Evolutionary conservation across 1,140 invertebrate genomes (phyloP).

Genomic region (Batillaria attramentaria): DNA sequence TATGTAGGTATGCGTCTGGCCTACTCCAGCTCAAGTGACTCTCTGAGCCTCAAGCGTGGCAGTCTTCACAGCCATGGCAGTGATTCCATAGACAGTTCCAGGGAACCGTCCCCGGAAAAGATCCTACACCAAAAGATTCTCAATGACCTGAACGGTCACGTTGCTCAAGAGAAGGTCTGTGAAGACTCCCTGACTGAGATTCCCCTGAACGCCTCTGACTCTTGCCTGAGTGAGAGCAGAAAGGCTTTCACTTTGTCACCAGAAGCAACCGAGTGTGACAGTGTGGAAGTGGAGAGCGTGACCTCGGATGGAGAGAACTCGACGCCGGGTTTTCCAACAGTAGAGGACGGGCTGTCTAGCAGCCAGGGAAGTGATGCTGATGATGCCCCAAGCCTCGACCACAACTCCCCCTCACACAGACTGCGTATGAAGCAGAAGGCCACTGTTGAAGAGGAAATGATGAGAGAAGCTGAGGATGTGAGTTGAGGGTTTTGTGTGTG

Average conservation of each 20-base stretch:
- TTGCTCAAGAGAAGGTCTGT: constrained; percentile 53
- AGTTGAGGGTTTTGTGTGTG: constrained; percentile 15
- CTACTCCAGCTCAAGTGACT: constrained; percentile 67
- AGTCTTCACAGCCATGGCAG: constrained; percentile 46
- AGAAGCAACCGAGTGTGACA: constrained; percentile 96
- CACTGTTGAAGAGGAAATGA: constrained; percentile 56
- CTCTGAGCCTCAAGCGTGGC: constrained; percentile 48
- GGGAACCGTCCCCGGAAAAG: constrained; percentile 61
- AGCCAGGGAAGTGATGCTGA: constrained; percentile 94
- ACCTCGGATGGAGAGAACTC: constrained; percentile 72
- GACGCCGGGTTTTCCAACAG: constrained; percentile 87
- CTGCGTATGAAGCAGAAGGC: constrained; percentile 61
- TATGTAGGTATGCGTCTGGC: constrained; percentile 86
- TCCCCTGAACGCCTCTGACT: constrained; percentile 62
- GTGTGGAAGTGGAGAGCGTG: constrained; percentile 87
- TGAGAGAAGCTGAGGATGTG: constrained; percentile 41
- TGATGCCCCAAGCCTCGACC: constrained; percentile 77
- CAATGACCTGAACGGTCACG: constrained; percentile 37
- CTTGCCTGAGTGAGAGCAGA: constrained; percentile 49
- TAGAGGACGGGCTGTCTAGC: constrained; percentile 90
- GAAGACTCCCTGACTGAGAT: constrained; percentile 68
- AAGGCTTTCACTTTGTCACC: constrained; percentile 90
- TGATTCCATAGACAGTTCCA: constrained; percentile 50
- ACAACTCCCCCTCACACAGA: constrained; percentile 61
- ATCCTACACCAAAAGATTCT: constrained; percentile 45